phyloP scores from a whole-genome alignment of 2,797 vertebrate species.

The Spinibarbus caldwelli region DNA sequence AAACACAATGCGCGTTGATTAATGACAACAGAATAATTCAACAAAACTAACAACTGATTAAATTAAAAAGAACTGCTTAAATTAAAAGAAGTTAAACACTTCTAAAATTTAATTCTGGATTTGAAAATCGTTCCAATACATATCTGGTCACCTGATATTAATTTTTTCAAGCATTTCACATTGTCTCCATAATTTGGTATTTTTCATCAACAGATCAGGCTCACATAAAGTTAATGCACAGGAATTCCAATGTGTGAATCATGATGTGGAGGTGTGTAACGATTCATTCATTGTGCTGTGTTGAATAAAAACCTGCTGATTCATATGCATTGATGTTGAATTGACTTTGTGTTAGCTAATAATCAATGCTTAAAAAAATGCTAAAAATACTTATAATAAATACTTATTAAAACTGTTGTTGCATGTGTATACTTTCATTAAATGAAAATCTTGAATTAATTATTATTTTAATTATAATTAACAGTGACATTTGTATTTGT shows the following conservation, averaged over 20 bases:
- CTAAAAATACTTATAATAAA: not conserved
- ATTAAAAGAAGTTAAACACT: not conserved
- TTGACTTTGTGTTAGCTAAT: not conserved
- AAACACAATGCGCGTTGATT: not conserved
- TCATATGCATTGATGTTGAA: not conserved
- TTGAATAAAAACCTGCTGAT: too few species aligned
- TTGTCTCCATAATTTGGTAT: not conserved
- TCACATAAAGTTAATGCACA: not conserved
- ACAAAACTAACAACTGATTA: not conserved
- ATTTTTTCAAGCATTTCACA: too few species aligned
- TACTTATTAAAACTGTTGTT: not conserved
- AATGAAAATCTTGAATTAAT: not conserved
- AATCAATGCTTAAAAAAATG: too few species aligned
- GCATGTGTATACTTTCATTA: not conserved
- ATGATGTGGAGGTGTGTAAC: not conserved
- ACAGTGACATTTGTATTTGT: not conserved
- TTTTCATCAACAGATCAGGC: not conserved
- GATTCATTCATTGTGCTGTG: not conserved
- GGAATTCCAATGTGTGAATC: not conserved
- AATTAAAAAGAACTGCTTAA: not conserved
- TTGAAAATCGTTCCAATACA: too few species aligned
- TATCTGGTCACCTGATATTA: too few species aligned
- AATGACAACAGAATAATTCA: not conserved
- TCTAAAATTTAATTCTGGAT: not conserved
- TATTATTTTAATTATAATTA: too few species aligned